Evolutionary conservation across 2,797 vertebrate species (phyloP).

Genomic region (Glossophaga mutica): DNA sequence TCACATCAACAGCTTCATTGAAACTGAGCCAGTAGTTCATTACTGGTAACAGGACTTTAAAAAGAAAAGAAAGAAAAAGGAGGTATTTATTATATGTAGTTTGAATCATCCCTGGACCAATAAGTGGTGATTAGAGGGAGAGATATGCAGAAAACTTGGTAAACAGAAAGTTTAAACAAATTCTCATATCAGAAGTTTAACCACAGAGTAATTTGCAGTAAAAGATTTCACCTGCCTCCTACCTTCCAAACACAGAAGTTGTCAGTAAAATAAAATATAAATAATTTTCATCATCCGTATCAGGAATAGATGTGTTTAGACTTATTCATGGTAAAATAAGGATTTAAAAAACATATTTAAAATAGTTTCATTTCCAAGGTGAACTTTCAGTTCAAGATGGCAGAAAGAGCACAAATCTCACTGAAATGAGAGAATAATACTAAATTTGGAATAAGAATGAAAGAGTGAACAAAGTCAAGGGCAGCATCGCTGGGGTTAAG

Average conservation of each 20-base stretch:
- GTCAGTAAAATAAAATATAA: not conserved
- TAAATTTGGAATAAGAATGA: not conserved
- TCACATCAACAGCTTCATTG: not conserved
- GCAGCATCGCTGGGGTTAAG: not conserved
- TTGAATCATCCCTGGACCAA: not conserved
- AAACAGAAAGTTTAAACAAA: not conserved
- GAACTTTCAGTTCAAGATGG: not conserved
- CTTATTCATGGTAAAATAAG: not conserved
- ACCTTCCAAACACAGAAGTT: not conserved
- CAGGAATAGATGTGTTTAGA: not conserved
- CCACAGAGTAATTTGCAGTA: not conserved
- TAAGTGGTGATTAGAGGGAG: not conserved
- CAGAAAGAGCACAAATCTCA: not conserved
- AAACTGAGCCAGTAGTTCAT: not conserved
- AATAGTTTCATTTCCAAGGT: not conserved
- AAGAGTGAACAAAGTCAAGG: not conserved
- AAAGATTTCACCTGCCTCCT: not conserved
- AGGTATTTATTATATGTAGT: not conserved
- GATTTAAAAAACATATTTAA: not conserved
- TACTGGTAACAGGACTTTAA: not conserved
- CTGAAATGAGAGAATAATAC: not conserved
- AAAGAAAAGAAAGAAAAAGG: not conserved
- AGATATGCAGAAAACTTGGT: not conserved
- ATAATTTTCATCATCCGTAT: not conserved
- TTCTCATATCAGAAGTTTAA: not conserved